Evolutionary conservation across 2,797 vertebrate species (phyloP), one percentile per base, ranked within the genome.

Genomic region (Salarias fasciatus): DNA sequence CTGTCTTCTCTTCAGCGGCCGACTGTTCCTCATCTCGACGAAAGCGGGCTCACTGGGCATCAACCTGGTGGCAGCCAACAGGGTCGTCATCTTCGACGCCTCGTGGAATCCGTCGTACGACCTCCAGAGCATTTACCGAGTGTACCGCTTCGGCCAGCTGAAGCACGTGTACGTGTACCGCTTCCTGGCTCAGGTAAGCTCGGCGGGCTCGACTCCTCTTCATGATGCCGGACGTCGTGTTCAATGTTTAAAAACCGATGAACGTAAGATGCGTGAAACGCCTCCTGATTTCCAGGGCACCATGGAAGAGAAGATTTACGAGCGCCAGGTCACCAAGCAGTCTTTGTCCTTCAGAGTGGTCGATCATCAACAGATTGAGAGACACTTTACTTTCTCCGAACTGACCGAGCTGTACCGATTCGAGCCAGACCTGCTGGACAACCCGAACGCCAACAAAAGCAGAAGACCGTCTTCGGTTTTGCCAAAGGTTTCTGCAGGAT

Each of bases 241-340:
- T 2, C 24, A 24, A 24, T 3, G 24, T 24, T n/a, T n/a, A n/a
- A n/a, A n/a, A n/a, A n/a, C 33, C 6, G 33, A 6, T 9, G 33
- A 35, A n/a, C n/a, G n/a, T n/a, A n/a, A 35, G 35, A 35, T 35
- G 9, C 18, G 35, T 9, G 33, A 4, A 35, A 35, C 31, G 9
- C 30, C 18, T 40, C 0, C 36, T 46, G 14, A n/a, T 69, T 36
- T 28, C 1, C 85, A 99, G 97, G 97, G 97, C 69, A 98, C 97
- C 13, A 99, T 99, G 97, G 97, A 99, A 90, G 97, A 99, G 82
- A 99, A 98, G 90, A 98, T 99, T 88, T 99, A 99, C 6, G 97
- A 99, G 58, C 94, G 97, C 0, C 97, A 99, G 89, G 96, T 99
- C 53, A 95, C 97, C 2, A 99, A 99, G 75, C 96, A 98, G 92